Percentiles rank a stretch among this genome's conserved stretches.
Conservation (phyloP, 2,797 vertebrate species). For the Cygnus olor region DNA sequence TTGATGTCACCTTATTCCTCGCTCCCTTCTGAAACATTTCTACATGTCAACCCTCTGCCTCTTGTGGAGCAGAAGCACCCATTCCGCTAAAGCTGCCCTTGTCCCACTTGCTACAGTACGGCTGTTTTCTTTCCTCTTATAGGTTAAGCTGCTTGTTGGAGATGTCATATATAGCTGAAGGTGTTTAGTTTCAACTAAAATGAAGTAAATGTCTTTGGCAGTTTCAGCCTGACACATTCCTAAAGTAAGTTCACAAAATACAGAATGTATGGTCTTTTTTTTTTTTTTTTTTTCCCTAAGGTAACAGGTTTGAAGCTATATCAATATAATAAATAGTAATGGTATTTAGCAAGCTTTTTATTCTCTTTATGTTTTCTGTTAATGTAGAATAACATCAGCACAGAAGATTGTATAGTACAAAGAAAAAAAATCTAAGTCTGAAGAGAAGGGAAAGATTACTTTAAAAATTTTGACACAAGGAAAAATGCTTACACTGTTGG, state of each 20-base stretch:
- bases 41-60: neutral
- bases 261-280: neutral
- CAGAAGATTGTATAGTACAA: neutral
- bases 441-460: neutral
- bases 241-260: neutral
- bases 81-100: neutral
- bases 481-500: neutral
- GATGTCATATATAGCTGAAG: neutral
- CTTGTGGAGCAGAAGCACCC: neutral
- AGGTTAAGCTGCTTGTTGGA: neutral
- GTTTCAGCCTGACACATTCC: neutral
- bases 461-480: neutral
- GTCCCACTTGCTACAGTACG: neutral
- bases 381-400: neutral
- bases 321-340: neutral
- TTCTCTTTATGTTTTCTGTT: neutral
- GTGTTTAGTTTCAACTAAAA: constrained; percentile 5
- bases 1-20: neutral
- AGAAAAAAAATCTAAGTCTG: neutral
- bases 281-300: neutral
- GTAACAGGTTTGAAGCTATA: neutral
- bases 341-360: neutral
- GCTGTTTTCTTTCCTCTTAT: neutral
- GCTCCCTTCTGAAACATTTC: neutral
- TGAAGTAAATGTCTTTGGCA: neutral